Conservation (phyloP, 2,888 invertebrate genomes). For the Napeogenes inachia region DNA sequence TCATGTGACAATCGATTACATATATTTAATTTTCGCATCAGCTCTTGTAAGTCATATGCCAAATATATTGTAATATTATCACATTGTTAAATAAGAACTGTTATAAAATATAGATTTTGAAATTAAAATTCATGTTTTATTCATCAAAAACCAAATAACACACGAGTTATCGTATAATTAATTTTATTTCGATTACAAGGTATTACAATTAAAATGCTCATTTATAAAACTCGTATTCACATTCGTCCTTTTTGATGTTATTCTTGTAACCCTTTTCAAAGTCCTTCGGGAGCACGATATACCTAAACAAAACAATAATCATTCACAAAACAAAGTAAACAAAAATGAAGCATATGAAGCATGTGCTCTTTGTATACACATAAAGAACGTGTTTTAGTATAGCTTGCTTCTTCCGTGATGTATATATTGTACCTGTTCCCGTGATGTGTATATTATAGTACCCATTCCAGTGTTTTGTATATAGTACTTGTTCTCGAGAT, state of each 20-base stretch:
- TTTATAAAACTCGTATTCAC: constrained; percentile 99
- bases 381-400: no score
- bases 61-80: constrained; percentile 75
- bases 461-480: no score
- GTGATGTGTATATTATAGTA: no score
- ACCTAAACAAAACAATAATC: constrained; percentile 60
- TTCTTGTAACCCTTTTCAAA: constrained; percentile 99
- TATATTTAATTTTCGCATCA: constrained; percentile 27
- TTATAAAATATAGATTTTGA: constrained; percentile 74
- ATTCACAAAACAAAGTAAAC: background rate
- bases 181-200: constrained; percentile 25
- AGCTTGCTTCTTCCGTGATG: no score
- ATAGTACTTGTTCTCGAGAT: no score
- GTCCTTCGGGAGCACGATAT: constrained; percentile 98
- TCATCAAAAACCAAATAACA: background rate
- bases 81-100: constrained; percentile 72
- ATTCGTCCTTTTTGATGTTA: constrained; percentile 99
- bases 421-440: no score
- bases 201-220: constrained; percentile 70
- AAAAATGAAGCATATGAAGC: background rate
- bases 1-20: constrained; percentile 17
- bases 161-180: constrained; percentile 6
- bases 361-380: no score
- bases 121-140: constrained; percentile 19
- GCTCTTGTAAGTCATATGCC: constrained; percentile 65